These are phyloP conservation scores for mouse (Mus musculus) DNA, from an alignment of 2,113 vertebrate genomes.

Conservation along the genomic window DNA sequence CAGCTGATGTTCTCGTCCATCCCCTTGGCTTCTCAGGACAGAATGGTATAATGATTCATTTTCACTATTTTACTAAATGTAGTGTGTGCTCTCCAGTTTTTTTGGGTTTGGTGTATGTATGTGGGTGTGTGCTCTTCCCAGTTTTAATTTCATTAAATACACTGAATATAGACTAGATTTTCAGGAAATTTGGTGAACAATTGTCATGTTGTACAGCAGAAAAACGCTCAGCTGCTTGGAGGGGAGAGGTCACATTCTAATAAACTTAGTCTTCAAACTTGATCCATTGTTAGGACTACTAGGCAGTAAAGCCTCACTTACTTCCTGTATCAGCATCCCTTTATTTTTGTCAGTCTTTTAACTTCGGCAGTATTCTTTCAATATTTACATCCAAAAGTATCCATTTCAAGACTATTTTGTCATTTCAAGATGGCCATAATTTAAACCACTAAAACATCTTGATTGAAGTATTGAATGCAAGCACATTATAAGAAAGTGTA, in stretches of 20 bases:
- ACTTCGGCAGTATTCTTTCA: neutral
- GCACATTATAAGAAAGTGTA: neutral
- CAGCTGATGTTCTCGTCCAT: conserved; percentile 81
- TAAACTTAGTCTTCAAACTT: conserved; percentile 19
- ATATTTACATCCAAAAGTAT: neutral
- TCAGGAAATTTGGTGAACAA: neutral
- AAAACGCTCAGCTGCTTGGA: neutral
- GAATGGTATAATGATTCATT: conserved; percentile 79
- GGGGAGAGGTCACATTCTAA: neutral
- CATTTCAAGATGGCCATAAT: neutral
- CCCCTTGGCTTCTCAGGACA: conserved; percentile 83
- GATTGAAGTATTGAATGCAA: neutral
- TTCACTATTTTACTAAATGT: conserved; percentile 75
- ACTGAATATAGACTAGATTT: conserved; percentile 59
- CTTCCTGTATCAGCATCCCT: neutral
- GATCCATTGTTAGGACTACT: neutral
- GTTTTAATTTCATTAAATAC: conserved; percentile 81
- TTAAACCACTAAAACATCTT: conserved; percentile 19
- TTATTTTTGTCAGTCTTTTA: neutral
- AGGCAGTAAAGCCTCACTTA: neutral
- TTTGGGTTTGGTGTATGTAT: neutral
- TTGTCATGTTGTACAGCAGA: neutral
- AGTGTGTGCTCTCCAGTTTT: conserved; percentile 33
- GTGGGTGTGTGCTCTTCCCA: neutral
- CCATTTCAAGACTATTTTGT: neutral